Percentiles rank a stretch among this genome's conserved stretches.
phyloP scores from a whole-genome alignment of 2,113 vertebrate species.

The Haemorhous mexicanus region DNA sequence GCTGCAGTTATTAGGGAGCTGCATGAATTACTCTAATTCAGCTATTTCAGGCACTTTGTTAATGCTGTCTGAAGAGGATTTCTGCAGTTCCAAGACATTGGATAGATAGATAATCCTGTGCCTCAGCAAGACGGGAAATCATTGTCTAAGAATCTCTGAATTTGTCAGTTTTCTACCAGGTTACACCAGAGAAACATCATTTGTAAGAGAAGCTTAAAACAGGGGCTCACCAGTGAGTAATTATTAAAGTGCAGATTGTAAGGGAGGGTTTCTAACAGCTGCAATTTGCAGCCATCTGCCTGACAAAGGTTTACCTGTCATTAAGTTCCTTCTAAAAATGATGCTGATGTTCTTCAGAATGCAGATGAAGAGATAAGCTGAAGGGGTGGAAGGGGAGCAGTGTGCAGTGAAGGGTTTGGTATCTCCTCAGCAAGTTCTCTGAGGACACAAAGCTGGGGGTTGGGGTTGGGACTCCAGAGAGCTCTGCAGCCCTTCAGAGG shows the following conservation, averaged over 20 bases:
- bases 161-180: not conserved
- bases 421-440: not conserved
- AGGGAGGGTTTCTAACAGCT: not conserved
- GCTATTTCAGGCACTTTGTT: not conserved
- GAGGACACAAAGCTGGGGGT: not conserved
- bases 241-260: not conserved
- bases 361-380: not conserved
- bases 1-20: not conserved
- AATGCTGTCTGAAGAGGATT: not conserved
- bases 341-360: not conserved
- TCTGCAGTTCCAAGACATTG: not conserved
- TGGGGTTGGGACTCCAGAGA: not conserved
- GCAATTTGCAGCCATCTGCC: not conserved
- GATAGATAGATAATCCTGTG: not conserved
- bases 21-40: not conserved
- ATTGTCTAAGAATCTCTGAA: not conserved
- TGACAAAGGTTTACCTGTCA: not conserved
- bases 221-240: not conserved
- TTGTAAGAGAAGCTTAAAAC: not conserved
- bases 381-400: not conserved
- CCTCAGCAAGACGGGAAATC: not conserved
- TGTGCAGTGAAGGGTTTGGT: not conserved
- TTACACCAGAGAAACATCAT: not conserved
- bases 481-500: not conserved
- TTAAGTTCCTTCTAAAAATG: not conserved